phyloP scores from a whole-genome alignment of 2,797 vertebrate species.

The Cygnus olor region DNA sequence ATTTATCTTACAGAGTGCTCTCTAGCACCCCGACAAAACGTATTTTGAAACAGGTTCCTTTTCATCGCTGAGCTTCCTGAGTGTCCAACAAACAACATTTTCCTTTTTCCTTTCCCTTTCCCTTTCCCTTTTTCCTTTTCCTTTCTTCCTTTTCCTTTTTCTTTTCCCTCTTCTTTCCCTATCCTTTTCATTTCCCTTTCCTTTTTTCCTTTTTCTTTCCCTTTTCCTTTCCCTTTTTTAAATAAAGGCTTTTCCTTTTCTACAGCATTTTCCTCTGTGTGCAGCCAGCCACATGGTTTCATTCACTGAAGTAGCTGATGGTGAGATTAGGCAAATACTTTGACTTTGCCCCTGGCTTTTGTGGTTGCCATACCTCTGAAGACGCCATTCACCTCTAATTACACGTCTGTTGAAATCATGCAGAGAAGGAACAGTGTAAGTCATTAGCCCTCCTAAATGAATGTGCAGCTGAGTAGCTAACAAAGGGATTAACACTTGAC shows the following conservation, averaged over 20 bases:
- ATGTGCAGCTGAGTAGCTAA: constrained; percentile 68
- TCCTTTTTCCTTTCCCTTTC: not conserved
- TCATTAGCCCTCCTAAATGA: constrained; percentile 75
- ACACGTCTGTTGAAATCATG: constrained; percentile 64
- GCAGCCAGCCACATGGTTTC: not conserved
- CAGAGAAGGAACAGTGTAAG: constrained; percentile 63
- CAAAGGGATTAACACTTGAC: constrained; percentile 74
- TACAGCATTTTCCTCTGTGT: not conserved
- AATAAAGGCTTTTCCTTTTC: not conserved
- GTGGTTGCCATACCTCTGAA: not conserved
- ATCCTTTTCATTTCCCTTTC: not conserved
- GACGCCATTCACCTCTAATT: constrained; percentile 78
- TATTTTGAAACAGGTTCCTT: not conserved
- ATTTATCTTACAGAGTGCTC: constrained; percentile 18
- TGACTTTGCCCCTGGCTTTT: constrained; percentile 49
- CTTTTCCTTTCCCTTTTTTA: not conserved
- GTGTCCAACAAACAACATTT: not conserved
- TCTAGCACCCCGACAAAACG: not conserved
- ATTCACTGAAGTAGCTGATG: constrained; percentile 51
- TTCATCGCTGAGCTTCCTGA: not conserved
- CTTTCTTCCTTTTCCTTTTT: not conserved
- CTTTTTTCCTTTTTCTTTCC: not conserved
- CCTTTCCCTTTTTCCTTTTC: not conserved
- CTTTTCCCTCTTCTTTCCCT: not conserved
- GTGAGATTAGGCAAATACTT: constrained; percentile 71